These are phyloP conservation scores for Nasonia vitripennis DNA, from an alignment of 1,140 invertebrate genomes.

Conservation along the genomic window DNA sequence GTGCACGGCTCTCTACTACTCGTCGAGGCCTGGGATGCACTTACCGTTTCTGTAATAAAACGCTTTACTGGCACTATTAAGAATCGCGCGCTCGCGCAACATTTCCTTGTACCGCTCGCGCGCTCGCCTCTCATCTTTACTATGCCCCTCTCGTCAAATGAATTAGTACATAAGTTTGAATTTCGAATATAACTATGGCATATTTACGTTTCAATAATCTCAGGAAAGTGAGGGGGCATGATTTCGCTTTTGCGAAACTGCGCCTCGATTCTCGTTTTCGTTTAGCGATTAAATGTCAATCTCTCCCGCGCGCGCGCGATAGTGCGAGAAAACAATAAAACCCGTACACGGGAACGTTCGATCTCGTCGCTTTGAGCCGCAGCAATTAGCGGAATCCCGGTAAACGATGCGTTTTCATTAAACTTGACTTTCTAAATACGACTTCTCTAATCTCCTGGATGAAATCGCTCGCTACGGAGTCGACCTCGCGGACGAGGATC, in stretches of 20 bases:
- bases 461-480: not conserved
- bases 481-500: too few relatives aligned
- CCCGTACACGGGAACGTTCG: too few relatives aligned
- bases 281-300: not conserved
- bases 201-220: not conserved
- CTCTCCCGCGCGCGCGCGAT: too few relatives aligned
- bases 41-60: slow-evolving; percentile 40
- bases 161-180: not conserved
- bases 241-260: not conserved
- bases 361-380: not conserved
- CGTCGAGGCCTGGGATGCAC: slow-evolving; percentile 8
- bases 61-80: slow-evolving; percentile 29
- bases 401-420: not conserved
- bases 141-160: not conserved
- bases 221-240: not conserved
- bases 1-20: not conserved
- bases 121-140: not conserved
- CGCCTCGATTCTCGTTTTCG: not conserved
- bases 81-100: slow-evolving; percentile 3
- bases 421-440: not conserved
- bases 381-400: not conserved
- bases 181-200: not conserved
- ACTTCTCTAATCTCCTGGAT: not conserved
- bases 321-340: not conserved
- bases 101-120: slow-evolving; percentile 22